Conservation (phyloP, 2,888 invertebrate species). For the Volucella inflata region DNA sequence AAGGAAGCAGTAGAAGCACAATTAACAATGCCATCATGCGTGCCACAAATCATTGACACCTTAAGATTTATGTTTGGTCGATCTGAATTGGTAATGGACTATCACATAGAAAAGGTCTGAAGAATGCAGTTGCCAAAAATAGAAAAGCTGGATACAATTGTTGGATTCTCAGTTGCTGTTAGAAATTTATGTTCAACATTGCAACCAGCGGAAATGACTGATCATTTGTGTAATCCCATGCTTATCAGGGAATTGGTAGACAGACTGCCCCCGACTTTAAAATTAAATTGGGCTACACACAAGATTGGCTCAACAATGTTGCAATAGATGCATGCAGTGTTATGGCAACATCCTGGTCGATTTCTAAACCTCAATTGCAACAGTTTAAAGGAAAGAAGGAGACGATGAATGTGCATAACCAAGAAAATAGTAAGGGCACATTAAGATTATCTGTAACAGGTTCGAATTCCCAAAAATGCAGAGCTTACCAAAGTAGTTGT, state of each 20-base stretch:
- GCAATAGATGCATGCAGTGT: too few species aligned
- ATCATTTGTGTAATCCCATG: conserved; percentile 63
- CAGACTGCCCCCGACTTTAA: conserved; percentile 55
- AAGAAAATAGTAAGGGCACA: too few species aligned
- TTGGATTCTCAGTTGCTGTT: conserved; percentile 48
- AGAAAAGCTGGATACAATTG: conserved; percentile 51
- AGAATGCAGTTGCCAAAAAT: conserved; percentile 45
- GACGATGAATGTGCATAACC: too few species aligned
- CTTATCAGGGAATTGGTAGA: conserved; percentile 61
- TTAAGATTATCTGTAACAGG: too few species aligned
- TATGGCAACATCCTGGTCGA: too few species aligned
- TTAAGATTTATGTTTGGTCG: background rate
- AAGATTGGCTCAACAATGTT: too few species aligned
- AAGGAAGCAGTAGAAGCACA: background rate
- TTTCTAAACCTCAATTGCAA: too few species aligned
- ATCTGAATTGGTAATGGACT: conserved; percentile 51
- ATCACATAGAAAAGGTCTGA: conserved; percentile 27
- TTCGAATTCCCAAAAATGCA: too few species aligned
- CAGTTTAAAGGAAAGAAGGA: too few species aligned
- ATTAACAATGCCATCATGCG: conserved; percentile 41
- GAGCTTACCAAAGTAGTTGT: too few species aligned
- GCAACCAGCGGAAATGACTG: conserved; percentile 47
- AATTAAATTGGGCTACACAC: too few species aligned
- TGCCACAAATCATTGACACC: conserved; percentile 13
- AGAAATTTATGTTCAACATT: conserved; percentile 58